Percentiles rank a stretch among this genome's conserved stretches.
Conservation (phyloP, 2,888 invertebrate species). For the Antheraea yamamai region DNA sequence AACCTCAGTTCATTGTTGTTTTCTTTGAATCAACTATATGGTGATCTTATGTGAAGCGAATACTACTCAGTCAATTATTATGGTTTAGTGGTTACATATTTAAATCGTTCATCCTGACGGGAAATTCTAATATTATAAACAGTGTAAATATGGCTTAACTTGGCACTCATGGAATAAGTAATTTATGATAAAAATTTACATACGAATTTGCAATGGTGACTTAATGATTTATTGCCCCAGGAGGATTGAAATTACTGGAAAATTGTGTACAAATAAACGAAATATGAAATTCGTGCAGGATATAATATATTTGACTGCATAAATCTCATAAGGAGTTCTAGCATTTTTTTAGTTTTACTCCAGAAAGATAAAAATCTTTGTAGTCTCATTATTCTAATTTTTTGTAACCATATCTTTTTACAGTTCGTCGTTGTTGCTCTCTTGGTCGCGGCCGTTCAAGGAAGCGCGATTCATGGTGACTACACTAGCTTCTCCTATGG, state of each 20-base stretch:
- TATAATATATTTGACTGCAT: not conserved
- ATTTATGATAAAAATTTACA: not conserved
- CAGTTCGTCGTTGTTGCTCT: constrained; percentile 75
- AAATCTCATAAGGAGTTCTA: not conserved
- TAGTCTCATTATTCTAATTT: not conserved
- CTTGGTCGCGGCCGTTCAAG: constrained; percentile 70
- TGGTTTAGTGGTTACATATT: not conserved
- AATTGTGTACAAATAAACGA: not conserved
- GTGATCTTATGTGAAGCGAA: not conserved
- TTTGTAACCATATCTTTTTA: constrained; percentile 33
- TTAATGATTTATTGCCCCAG: not conserved
- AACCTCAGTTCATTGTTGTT: constrained; percentile 24
- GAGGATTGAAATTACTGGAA: not conserved
- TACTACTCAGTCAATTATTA: not conserved
- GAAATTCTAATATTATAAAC: not conserved
- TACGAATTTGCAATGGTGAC: no score
- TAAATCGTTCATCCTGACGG: not conserved
- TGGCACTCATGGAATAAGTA: not conserved
- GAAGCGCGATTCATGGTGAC: constrained; percentile 68
- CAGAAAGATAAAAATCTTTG: not conserved
- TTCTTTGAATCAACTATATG: not conserved
- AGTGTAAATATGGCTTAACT: not conserved
- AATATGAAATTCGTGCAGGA: not conserved
- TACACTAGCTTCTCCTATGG: constrained; percentile 76
- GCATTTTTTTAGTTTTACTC: not conserved